Evolutionary conservation across 1,140 invertebrate genomes (phyloP).

Genomic region (Hermetia illucens): DNA sequence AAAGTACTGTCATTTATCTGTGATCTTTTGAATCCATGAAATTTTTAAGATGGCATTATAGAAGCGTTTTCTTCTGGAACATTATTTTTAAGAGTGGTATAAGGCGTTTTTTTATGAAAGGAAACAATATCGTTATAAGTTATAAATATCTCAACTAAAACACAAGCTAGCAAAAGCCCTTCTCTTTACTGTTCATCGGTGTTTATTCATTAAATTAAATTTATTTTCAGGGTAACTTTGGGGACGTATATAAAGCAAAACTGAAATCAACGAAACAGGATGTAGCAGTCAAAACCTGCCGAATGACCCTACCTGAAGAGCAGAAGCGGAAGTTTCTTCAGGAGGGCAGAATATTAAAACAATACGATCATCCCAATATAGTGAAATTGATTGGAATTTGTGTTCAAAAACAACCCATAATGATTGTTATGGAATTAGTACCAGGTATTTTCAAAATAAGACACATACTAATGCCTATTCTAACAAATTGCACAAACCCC

Average conservation of each 20-base stretch:
- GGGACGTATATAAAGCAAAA: conserved; percentile 87
- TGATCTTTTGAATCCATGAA: no score
- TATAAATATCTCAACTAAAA: not conserved
- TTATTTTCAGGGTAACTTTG: conserved; percentile 78
- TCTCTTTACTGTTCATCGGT: not conserved
- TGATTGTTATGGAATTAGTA: conserved; percentile 99
- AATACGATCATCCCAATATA: conserved; percentile 94
- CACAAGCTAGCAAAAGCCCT: no score
- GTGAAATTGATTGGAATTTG: conserved; percentile 95
- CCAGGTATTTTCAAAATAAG: no score
- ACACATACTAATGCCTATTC: no score
- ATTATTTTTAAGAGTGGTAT: no score
- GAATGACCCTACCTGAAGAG: conserved; percentile 84
- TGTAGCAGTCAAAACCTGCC: conserved; percentile 93
- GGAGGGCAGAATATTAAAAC: conserved; percentile 88
- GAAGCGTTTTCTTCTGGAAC: no score
- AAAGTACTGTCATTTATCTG: no score
- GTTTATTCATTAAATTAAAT: conserved; percentile 1
- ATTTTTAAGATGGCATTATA: no score
- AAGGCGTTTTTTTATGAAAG: no score
- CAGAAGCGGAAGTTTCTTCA: conserved; percentile 93
- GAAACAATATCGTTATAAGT: no score
- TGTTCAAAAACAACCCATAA: conserved; percentile 94
- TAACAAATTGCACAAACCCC: no score
- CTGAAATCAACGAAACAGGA: conserved; percentile 67